Evolutionary conservation across 2,888 invertebrate species (phyloP).

Genomic region (Prionchulus punctatus): DNA sequence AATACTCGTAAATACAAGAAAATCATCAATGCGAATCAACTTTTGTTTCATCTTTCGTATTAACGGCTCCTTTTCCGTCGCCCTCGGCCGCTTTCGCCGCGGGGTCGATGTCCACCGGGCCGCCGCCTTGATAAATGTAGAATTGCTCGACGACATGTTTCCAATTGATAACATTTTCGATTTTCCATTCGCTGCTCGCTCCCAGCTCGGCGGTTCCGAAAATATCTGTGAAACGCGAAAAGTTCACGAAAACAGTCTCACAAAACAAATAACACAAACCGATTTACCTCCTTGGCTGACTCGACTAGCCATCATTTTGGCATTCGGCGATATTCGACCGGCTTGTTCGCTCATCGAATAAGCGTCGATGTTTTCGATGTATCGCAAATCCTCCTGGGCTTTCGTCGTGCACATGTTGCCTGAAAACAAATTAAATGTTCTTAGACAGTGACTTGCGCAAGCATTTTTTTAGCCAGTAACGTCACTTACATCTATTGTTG

Average conservation of each 20-base stretch:
- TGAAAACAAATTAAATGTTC: slow-evolving; percentile 15
- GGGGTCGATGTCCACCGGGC: no score
- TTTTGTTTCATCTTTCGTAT: no score
- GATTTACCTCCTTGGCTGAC: no score
- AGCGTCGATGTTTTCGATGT: slow-evolving; percentile 32
- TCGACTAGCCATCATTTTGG: no score
- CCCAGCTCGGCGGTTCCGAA: slow-evolving; percentile 18
- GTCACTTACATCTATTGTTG: slow-evolving; percentile 24
- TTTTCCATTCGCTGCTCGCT: slow-evolving; percentile 11
- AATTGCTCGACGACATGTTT: slow-evolving; percentile 25
- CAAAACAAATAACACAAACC: no score
- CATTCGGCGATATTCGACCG: slow-evolving; percentile 21
- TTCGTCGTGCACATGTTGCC: slow-evolving; percentile 28
- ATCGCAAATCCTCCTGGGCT: slow-evolving; percentile 28
- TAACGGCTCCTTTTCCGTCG: no score
- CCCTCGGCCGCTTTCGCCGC: no score
- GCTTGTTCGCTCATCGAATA: slow-evolving; percentile 29
- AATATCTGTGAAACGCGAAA: no score
- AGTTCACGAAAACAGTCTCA: no score
- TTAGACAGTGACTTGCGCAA: background rate
- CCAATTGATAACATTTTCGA: slow-evolving; percentile 30
- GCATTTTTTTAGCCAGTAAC: background rate
- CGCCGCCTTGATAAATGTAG: slow-evolving; percentile 13
- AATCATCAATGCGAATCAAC: no score
- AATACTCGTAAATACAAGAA: no score